Percentiles rank a stretch among this genome's conserved stretches.
Evolutionary conservation across 2,113 vertebrate species (phyloP).

Genomic region (Aythya baeri): DNA sequence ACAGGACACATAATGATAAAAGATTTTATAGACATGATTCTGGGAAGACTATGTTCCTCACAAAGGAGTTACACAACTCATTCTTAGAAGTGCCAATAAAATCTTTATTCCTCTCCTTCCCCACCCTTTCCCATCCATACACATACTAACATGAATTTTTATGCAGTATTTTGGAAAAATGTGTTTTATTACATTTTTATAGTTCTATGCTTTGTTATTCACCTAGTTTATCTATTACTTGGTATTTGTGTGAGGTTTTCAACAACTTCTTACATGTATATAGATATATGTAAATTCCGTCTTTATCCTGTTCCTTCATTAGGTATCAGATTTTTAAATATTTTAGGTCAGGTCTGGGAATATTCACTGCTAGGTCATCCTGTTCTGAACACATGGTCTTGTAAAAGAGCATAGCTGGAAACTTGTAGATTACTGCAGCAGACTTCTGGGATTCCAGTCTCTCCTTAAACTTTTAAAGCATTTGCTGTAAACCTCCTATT

Average conservation of each 20-base stretch:
- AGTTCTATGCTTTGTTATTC: background rate
- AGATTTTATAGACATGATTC: constrained; percentile 47
- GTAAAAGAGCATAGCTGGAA: background rate
- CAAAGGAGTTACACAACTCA: constrained; percentile 28
- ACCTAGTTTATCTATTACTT: background rate
- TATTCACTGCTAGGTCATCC: background rate
- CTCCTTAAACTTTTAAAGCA: background rate
- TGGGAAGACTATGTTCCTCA: constrained; percentile 4
- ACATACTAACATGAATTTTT: background rate
- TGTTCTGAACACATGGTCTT: constrained; percentile 11
- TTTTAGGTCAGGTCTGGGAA: background rate
- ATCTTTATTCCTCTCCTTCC: background rate
- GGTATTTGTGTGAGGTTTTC: background rate
- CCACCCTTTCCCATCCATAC: background rate
- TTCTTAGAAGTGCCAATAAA: constrained; percentile 47
- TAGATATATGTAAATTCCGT: background rate
- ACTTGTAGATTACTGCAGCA: background rate
- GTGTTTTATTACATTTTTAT: background rate
- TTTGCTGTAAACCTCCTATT: background rate
- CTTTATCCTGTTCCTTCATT: background rate
- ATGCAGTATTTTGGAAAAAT: background rate
- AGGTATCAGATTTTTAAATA: background rate
- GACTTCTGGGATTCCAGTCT: background rate
- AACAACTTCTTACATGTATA: background rate
- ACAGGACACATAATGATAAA: constrained; percentile 10